Conservation (phyloP, 2,113 vertebrate genomes). For the Turnix velox region DNA sequence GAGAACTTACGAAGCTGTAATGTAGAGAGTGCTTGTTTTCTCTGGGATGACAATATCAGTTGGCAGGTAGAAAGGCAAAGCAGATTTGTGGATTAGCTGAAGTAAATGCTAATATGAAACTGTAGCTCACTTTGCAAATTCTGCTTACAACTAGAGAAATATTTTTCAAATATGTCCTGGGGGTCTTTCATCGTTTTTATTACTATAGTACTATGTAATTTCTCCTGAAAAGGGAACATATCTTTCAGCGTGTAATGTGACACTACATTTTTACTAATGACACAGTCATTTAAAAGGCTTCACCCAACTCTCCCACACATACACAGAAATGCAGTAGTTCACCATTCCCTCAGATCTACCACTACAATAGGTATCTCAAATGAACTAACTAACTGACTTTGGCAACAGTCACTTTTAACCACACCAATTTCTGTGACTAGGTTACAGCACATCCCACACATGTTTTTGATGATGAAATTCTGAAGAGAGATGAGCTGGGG, state of each 20-base stretch:
- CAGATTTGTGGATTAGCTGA: conserved; percentile 1
- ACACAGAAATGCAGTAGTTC: neutral
- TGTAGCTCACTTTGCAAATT: neutral
- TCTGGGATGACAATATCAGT: neutral
- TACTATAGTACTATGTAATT: neutral
- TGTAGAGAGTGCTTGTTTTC: neutral
- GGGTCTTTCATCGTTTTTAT: neutral
- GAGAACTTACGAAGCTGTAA: neutral
- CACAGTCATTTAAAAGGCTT: neutral
- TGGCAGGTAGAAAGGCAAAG: neutral
- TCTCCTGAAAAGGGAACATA: neutral
- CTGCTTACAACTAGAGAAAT: neutral
- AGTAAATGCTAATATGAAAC: neutral
- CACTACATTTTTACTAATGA: neutral
- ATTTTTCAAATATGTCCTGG: neutral
- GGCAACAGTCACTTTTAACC: neutral
- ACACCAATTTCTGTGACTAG: neutral
- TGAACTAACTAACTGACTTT: neutral
- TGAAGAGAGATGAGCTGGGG: neutral
- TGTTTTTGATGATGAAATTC: neutral
- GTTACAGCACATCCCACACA: neutral
- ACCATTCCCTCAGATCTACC: neutral
- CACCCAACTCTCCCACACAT: neutral
- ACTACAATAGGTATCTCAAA: neutral
- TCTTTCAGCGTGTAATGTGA: neutral